phyloP scores from a whole-genome alignment of 2,888 invertebrate genomes.

The Amiota mariae region DNA sequence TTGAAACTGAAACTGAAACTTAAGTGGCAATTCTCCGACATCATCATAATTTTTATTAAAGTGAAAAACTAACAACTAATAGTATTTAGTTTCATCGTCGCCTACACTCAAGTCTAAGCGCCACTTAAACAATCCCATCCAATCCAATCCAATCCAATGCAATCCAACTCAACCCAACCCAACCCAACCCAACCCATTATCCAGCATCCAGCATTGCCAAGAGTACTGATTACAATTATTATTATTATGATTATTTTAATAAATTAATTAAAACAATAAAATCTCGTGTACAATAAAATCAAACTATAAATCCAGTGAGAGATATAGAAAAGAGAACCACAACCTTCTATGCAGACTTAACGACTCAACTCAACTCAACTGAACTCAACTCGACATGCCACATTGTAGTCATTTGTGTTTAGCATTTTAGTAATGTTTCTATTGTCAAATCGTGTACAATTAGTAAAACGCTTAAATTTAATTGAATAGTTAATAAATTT shows the following conservation, averaged over 20 bases:
- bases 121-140: not conserved
- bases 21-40: no score
- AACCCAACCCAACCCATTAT: not conserved
- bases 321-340: not conserved
- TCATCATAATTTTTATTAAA: no score
- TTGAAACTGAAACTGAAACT: no score
- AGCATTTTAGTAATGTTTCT: slow-evolving; percentile 54
- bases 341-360: not conserved
- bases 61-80: not conserved
- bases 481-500: not conserved
- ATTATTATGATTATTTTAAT: slow-evolving; percentile 53
- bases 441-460: slow-evolving; percentile 61
- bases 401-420: slow-evolving; percentile 23
- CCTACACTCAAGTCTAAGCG: slow-evolving; percentile 9
- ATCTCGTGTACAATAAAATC: slow-evolving; percentile 36
- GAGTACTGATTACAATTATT: slow-evolving; percentile 4
- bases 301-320: no score
- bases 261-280: slow-evolving; percentile 58
- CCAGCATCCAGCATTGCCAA: not conserved
- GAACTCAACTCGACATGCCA: not conserved
- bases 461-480: slow-evolving; percentile 46
- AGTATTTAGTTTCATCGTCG: not conserved
- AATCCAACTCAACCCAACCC: no score
- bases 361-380: not conserved
- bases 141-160: slow-evolving; percentile 28